Percentiles rank a stretch among this genome's conserved stretches.
Evolutionary conservation across 2,888 invertebrate genomes (phyloP).

Genomic region (Hipparchia sbordonii): DNA sequence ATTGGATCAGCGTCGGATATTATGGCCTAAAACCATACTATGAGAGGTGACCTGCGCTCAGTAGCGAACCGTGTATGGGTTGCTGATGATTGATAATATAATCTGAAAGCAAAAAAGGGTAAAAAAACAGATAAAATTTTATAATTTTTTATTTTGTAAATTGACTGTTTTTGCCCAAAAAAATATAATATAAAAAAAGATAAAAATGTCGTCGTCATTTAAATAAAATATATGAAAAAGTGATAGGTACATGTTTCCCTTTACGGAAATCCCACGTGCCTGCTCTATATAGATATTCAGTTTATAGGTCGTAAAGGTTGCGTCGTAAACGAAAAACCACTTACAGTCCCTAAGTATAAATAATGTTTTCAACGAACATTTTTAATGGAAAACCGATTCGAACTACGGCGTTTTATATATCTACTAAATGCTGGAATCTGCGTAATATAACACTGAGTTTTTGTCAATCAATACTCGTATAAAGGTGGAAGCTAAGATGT

Average conservation of each 20-base stretch:
- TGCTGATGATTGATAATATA: no score
- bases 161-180: no score
- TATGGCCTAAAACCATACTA: no score
- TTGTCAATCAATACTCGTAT: no score
- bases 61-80: no score
- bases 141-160: no score
- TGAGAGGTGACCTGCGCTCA: no score
- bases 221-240: slow-evolving; percentile 15
- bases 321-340: slow-evolving; percentile 32
- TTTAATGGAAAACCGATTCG: slow-evolving; percentile 29
- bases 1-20: no score
- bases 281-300: slow-evolving; percentile 31
- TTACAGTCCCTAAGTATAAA: slow-evolving; percentile 29
- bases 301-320: slow-evolving; percentile 31
- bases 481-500: no score
- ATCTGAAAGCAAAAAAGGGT: not conserved
- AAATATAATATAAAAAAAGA: no score
- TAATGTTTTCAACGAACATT: slow-evolving; percentile 31
- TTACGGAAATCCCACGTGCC: slow-evolving; percentile 25
- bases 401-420: slow-evolving; percentile 25
- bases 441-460: slow-evolving; percentile 1
- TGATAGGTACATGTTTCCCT: slow-evolving; percentile 4
- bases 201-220: slow-evolving; percentile 1
- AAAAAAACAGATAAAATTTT: not conserved
- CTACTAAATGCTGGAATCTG: slow-evolving; percentile 8